A percentile compares a stretch with the other conserved stretches of the same genome.
Evolutionary conservation across 2,113 vertebrate species (phyloP).

Genomic region (Heterocephalus glaber): DNA sequence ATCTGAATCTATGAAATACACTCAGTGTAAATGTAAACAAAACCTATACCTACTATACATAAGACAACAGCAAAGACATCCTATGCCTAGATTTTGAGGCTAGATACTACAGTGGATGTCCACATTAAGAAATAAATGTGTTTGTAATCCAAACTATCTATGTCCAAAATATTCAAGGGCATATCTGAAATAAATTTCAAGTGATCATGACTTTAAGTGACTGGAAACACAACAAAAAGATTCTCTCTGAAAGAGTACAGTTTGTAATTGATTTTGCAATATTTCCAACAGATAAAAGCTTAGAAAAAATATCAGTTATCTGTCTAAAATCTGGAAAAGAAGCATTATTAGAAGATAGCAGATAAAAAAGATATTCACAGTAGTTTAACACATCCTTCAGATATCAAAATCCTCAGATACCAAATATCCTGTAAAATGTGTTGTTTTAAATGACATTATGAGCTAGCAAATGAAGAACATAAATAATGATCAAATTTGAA

Average conservation of each 20-base stretch:
- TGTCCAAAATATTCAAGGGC: not conserved
- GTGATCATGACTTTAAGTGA: not conserved
- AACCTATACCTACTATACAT: not conserved
- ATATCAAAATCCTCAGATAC: not conserved
- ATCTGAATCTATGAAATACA: fast-evolving
- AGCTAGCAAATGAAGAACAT: not conserved
- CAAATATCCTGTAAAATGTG: not conserved
- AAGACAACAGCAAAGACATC: not conserved
- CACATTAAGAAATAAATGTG: not conserved
- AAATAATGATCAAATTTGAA: not conserved
- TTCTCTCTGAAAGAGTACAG: not conserved
- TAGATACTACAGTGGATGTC: not conserved
- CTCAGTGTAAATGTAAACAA: not conserved
- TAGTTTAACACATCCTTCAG: not conserved
- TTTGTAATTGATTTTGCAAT: not conserved
- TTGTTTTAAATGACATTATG: not conserved
- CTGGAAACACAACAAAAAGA: not conserved
- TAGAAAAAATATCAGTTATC: not conserved
- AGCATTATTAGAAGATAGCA: not conserved
- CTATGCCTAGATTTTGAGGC: not conserved
- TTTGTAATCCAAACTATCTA: not conserved
- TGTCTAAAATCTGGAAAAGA: not conserved
- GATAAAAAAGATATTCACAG: not conserved
- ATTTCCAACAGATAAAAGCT: not conserved
- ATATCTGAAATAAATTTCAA: not conserved